Percentiles rank a stretch among this genome's conserved stretches.
Evolutionary conservation across 2,888 invertebrate genomes (phyloP).

Genomic region (Drosophila falleni): DNA sequence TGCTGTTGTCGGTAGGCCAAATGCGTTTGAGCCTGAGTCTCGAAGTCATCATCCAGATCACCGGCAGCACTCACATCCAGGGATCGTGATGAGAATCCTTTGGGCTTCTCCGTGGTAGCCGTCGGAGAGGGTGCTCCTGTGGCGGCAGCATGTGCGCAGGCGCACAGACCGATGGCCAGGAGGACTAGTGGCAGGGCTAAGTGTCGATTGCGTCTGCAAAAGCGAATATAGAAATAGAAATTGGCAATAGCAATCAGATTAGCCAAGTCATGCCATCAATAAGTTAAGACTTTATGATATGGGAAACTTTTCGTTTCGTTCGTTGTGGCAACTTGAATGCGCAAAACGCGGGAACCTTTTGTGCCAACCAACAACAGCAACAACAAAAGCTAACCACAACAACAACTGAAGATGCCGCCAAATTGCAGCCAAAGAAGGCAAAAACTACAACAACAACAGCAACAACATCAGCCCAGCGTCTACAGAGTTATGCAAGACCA

Average conservation of each 20-base stretch:
- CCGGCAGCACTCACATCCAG: slow-evolving; percentile 69
- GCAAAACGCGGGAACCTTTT: slow-evolving; percentile 80
- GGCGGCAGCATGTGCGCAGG: slow-evolving; percentile 68
- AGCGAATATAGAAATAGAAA: slow-evolving; percentile 30
- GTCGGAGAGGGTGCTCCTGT: slow-evolving; percentile 69
- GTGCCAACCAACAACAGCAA: slow-evolving; percentile 31
- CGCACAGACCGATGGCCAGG: slow-evolving; percentile 72
- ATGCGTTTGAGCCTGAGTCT: slow-evolving; percentile 85
- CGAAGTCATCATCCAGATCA: slow-evolving; percentile 81
- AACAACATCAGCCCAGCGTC: slow-evolving; percentile 63
- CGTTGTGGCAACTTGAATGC: slow-evolving; percentile 58
- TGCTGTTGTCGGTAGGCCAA: slow-evolving; percentile 80
- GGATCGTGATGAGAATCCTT: slow-evolving; percentile 83
- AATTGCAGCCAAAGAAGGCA: slow-evolving; percentile 76
- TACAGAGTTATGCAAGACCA: slow-evolving; percentile 69
- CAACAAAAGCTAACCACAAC: slow-evolving; percentile 34
- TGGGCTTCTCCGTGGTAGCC: slow-evolving; percentile 82
- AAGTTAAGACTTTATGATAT: slow-evolving; percentile 81
- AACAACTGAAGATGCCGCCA: slow-evolving; percentile 71
- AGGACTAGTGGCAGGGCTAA: slow-evolving; percentile 78
- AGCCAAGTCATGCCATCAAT: slow-evolving; percentile 73
- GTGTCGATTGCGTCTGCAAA: slow-evolving; percentile 67
- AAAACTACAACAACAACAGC: slow-evolving; percentile 47
- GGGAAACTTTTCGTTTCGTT: slow-evolving; percentile 73
- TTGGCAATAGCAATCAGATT: slow-evolving; percentile 61